These are phyloP conservation scores for Tetrax tetrax DNA, from an alignment of 2,113 vertebrate species.

Conservation along the genomic window DNA sequence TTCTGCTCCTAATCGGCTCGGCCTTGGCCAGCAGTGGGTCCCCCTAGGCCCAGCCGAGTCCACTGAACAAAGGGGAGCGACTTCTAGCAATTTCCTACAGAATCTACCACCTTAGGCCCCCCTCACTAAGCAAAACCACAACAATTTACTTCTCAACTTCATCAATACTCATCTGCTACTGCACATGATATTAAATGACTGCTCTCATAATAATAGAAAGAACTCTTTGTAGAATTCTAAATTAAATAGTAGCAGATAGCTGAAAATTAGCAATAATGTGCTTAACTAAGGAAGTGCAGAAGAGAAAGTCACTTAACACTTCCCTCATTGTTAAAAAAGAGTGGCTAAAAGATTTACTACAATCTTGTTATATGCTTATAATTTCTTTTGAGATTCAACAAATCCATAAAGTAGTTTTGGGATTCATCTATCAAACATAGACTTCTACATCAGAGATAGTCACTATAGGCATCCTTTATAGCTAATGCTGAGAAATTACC, in stretches of 20 bases:
- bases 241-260: not conserved
- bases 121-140: too few relatives aligned
- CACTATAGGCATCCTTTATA: not conserved
- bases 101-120: too few relatives aligned
- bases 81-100: too few relatives aligned
- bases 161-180: not conserved
- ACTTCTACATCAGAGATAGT: not conserved
- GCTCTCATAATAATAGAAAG: not conserved
- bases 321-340: not conserved
- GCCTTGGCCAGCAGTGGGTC: too few relatives aligned
- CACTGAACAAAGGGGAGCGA: too few relatives aligned
- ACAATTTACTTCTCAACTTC: not conserved
- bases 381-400: not conserved
- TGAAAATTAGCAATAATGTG: not conserved
- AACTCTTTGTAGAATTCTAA: not conserved
- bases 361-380: not conserved
- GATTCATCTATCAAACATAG: rapidly evolving
- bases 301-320: not conserved
- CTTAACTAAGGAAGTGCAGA: not conserved
- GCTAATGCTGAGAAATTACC: not conserved
- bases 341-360: not conserved
- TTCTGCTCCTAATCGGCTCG: too few relatives aligned
- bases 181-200: not conserved
- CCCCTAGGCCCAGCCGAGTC: too few relatives aligned
- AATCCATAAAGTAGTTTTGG: not conserved